Evolutionary conservation across 2,888 invertebrate species (phyloP).

Genomic region (Hyles lineata): DNA sequence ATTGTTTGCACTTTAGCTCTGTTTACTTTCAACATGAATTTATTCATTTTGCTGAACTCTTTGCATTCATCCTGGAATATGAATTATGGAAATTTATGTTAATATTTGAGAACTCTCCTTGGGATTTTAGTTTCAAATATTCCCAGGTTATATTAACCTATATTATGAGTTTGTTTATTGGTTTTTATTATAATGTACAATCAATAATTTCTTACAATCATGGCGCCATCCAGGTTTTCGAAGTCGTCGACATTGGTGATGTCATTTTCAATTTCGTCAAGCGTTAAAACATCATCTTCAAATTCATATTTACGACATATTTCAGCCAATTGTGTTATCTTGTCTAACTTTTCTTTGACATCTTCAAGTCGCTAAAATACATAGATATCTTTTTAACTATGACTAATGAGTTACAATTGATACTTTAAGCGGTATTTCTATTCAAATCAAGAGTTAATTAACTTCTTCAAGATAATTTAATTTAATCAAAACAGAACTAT

Average conservation of each 20-base stretch:
- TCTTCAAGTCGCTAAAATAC: conserved; percentile 77
- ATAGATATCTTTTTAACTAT: not conserved
- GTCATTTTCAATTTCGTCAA: conserved; percentile 48
- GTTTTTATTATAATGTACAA: no score
- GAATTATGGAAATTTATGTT: not conserved
- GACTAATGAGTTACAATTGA: not conserved
- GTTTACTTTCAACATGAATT: conserved; percentile 86
- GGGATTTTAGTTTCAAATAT: not conserved
- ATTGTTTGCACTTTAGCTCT: conserved; percentile 73
- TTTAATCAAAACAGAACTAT: not conserved
- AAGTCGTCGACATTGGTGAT: conserved; percentile 53
- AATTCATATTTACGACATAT: conserved; percentile 89
- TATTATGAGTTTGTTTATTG: no score
- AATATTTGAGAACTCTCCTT: not conserved
- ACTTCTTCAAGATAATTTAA: no score
- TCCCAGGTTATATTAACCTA: no score
- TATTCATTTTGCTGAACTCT: conserved; percentile 86
- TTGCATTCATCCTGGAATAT: conserved; percentile 73
- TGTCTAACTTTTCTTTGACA: conserved; percentile 84
- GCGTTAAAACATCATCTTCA: conserved; percentile 77
- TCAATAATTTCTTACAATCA: conserved; percentile 65
- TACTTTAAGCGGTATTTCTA: not conserved
- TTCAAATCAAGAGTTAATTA: not conserved
- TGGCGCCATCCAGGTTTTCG: conserved; percentile 66
- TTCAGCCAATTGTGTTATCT: conserved; percentile 85